Base-by-base conservation (phyloP, 2,888 invertebrate genomes). In the Xanthia icteritia region DNA sequence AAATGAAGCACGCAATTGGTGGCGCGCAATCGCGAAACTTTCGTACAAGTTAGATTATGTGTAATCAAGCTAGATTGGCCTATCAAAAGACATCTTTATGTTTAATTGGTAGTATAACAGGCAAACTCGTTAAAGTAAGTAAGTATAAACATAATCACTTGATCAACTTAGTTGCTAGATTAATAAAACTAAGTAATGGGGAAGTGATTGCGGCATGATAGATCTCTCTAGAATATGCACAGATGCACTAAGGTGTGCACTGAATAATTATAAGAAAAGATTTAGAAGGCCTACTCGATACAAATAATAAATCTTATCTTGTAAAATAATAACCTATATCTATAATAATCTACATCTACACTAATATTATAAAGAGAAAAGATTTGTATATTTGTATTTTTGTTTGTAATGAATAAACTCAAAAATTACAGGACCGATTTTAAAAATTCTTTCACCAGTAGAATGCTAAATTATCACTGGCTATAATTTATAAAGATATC, bases 101-200 rank as follows among this genome's bases (percentile, higher is more conserved):
- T 63, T n/a, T 66, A 76, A 83, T 68, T 68, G 65, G 76, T 81
- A 36, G 48, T 61, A 65, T 48, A 69, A 77, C 58, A 64, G 63
- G 48, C n/a, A 23, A 45, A 56, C 42, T 65, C 63, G n/a, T 70
- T 75, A 73, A 79, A 66, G 56, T 73, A 69, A 65, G 31, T 76
- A 51, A 54, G 60, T 82, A 54, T n/a, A 42, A 39, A 84, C 15
- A 66, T 72, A 77, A 60, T 64, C 54, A 63, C 31, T 58, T 58
- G 63, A 74, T 75, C 78, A 82, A 73, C 82, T 64, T 61, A 67
- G 79, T 82, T 73, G 82, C 60, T 75, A 64, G 73, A 61, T 73
- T 82, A 82, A 76, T 85, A 85, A 77, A 74, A 74, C 54, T 66
- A 63, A 70, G 69, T 56, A 79, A 85, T 79, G 60, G 82, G 84